phyloP scores from a whole-genome alignment of 2,113 vertebrate species.

The Myrmecobius fasciatus region DNA sequence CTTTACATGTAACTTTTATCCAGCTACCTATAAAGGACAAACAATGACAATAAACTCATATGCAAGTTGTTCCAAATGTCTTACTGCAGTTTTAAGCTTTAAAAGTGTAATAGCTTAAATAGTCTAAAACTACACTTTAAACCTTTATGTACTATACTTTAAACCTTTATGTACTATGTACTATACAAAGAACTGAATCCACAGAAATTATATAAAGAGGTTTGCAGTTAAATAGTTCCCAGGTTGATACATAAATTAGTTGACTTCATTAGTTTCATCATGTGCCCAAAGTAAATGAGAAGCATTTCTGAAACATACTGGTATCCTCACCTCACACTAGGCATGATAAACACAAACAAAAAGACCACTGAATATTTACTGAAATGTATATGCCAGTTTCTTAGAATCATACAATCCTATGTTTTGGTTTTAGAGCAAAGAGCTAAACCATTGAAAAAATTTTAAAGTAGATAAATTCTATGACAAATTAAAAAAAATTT shows the following conservation, averaged over 20 bases:
- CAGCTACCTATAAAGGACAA: background rate
- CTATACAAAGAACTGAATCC: background rate
- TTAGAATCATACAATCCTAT: background rate
- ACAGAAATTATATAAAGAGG: background rate
- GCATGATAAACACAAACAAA: background rate
- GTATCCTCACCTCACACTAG: background rate
- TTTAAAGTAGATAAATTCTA: background rate
- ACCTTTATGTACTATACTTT: background rate
- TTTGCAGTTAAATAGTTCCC: background rate
- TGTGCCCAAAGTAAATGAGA: background rate
- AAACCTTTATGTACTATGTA: background rate
- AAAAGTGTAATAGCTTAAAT: background rate
- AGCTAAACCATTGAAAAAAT: background rate
- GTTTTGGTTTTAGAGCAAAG: background rate
- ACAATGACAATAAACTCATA: background rate
- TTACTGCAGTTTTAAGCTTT: background rate
- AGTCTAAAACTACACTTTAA: background rate
- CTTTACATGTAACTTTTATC: background rate
- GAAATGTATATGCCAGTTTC: background rate
- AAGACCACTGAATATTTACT: background rate
- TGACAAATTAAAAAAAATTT: background rate
- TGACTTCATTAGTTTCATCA: background rate
- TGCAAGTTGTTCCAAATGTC: background rate
- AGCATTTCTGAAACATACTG: background rate
- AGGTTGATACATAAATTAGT: background rate